Conservation (phyloP, 2,888 invertebrate species). For the Drosophila ustulata region DNA sequence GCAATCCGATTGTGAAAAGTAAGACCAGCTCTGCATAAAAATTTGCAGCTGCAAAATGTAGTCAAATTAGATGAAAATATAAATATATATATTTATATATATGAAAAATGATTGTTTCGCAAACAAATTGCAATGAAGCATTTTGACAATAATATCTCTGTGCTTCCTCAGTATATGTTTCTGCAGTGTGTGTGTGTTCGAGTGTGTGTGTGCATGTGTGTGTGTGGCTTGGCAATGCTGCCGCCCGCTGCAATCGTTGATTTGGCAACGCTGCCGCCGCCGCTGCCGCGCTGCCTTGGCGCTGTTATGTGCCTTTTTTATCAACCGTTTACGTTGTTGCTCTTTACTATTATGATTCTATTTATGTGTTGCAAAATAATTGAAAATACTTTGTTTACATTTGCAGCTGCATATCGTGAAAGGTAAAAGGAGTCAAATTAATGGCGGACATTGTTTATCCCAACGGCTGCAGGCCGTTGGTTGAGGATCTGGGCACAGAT, state of each 20-base stretch:
- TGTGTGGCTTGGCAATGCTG: constrained; percentile 62
- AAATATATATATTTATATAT: not conserved
- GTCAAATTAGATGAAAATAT: constrained; percentile 30
- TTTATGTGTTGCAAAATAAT: constrained; percentile 8
- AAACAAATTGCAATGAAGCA: constrained; percentile 12
- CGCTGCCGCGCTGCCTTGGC: constrained; percentile 50
- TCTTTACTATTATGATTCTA: constrained; percentile 16
- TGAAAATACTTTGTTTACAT: constrained; percentile 29
- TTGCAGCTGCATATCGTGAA: constrained; percentile 36
- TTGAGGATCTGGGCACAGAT: constrained; percentile 97
- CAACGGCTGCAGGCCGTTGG: constrained; percentile 96
- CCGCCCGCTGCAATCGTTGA: constrained; percentile 62
- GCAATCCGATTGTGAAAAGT: constrained; percentile 57
- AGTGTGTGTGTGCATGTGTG: constrained; percentile 35
- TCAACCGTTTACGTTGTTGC: constrained; percentile 33
- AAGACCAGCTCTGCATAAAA: constrained; percentile 56
- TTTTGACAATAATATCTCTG: constrained; percentile 38
- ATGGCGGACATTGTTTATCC: constrained; percentile 97
- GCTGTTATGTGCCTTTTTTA: constrained; percentile 38
- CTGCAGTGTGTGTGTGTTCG: constrained; percentile 21
- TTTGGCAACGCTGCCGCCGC: constrained; percentile 66
- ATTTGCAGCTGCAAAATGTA: constrained; percentile 50
- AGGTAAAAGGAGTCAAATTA: constrained; percentile 1
- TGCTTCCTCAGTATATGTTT: constrained; percentile 39
- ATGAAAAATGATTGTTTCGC: not conserved